Conservation (phyloP, 2,113 vertebrate species). For the Pseudorhombus dupliciocellatus region DNA sequence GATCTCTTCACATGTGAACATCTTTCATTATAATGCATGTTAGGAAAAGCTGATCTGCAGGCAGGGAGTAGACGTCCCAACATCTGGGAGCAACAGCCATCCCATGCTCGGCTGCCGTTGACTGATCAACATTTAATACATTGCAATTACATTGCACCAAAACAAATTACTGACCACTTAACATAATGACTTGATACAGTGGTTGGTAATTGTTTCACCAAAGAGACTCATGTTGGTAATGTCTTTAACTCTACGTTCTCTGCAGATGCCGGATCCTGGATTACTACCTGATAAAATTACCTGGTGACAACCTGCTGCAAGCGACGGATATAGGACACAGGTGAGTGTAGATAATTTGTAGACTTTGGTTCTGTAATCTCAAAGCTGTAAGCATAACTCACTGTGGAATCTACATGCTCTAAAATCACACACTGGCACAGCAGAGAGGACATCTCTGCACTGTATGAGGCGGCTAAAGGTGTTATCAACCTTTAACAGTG, state of each 20-base stretch:
- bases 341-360: constrained; percentile 10
- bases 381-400: background rate
- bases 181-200: constrained; percentile 7
- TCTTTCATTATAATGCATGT: background rate
- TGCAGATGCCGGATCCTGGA: background rate
- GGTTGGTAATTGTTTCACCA: constrained; percentile 10
- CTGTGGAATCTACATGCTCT: background rate
- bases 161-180: constrained; percentile 31
- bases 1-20: background rate
- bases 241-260: background rate
- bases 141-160: constrained; percentile 19
- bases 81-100: constrained; percentile 12
- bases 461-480: constrained; percentile 24
- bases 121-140: constrained; percentile 10
- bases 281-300: background rate
- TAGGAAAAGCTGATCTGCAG: background rate
- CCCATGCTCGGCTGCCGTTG: background rate
- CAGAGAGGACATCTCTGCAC: constrained; percentile 4
- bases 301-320: background rate
- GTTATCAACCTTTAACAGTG: constrained; percentile 37
- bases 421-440: background rate
- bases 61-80: background rate
- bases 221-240: background rate
- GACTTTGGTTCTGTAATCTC: background rate
- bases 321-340: background rate